Evolutionary conservation across 2,888 invertebrate genomes (phyloP).

Genomic region (Diarsia rubi): DNA sequence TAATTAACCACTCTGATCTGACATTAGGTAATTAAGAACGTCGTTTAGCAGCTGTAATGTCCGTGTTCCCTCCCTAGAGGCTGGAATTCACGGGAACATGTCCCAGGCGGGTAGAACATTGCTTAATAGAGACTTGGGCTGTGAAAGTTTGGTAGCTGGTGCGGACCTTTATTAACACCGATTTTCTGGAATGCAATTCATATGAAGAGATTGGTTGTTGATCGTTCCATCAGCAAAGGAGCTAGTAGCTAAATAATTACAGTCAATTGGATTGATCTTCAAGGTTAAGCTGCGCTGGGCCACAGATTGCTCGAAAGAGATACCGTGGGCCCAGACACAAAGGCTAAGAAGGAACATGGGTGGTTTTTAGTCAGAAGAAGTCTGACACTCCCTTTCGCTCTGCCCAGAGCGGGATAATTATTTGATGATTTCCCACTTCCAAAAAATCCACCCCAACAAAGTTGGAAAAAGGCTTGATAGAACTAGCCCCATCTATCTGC

Average conservation of each 20-base stretch:
- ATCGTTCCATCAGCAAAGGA: not conserved
- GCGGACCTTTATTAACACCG: not conserved
- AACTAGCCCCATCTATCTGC: not conserved
- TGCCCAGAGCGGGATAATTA: too few species aligned
- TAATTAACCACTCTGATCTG: slow-evolving; percentile 12
- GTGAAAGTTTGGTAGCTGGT: not conserved
- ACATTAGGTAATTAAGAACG: slow-evolving; percentile 35
- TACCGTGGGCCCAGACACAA: too few species aligned
- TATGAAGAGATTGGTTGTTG: not conserved
- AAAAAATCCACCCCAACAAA: not conserved
- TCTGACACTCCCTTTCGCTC: too few species aligned
- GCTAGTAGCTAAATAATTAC: not conserved
- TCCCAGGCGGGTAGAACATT: slow-evolving; percentile 20
- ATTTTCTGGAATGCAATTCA: not conserved
- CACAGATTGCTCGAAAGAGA: too few species aligned
- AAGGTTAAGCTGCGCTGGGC: not conserved
- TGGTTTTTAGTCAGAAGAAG: too few species aligned
- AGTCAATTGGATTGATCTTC: not conserved
- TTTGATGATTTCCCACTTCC: too few species aligned
- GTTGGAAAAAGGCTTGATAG: too few species aligned
- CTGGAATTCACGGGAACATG: slow-evolving; percentile 19
- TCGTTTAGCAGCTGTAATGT: slow-evolving; percentile 22
- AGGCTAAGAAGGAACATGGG: too few species aligned
- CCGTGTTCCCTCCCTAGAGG: slow-evolving; percentile 12
- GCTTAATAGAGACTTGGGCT: slow-evolving; percentile 2